Base-by-base conservation (phyloP, 2,797 vertebrate genomes). In the Kryptopterus vitreolus region DNA sequence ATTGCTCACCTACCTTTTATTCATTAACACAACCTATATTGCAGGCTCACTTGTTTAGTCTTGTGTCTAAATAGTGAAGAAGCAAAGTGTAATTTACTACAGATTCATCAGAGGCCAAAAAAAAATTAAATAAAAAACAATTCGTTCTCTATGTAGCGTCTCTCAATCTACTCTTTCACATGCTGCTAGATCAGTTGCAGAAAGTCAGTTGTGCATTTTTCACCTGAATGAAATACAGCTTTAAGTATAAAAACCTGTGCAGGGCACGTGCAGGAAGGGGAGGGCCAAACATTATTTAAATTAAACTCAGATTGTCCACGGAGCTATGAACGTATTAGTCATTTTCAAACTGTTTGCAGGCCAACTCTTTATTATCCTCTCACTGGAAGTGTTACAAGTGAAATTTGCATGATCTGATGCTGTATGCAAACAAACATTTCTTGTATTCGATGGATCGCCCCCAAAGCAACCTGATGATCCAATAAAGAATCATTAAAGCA, bases 351-450 rank as follows among this genome's bases (percentile, higher is more conserved):
- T 35, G 62, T 4, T 61, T 29, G 8, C 7, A 29, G 8, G 26
- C 8, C 29, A 29, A 61, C 18, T 35, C 20, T 63, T 35, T 33
- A n/a, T 12, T 38, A 43, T 1, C 10, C 35, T 38, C 20, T 43
- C 62, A 63, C 12, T 22, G 38, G 13, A 11, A 4, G 22, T n/a
- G 33, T 35, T 38, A 22, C 20, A 63, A n/a, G 1, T 5, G 16
- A 65, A 65, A 38, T 43, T n/a, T 38, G 62, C 62, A 68, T 48
- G 38, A 48, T 26, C 38, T 18, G 66, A 69, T 26, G n/a, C 63
- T 43, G 35, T 22, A 43, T 43, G 33, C 8, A 43, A 68, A 26
- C 38, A 68, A 68, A 15, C 4, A 26, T n/a, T 38, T 31, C 18
- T 52, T 31, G 22, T 3, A 53, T 53, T 26, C 31, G 18, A 71